Base-by-base conservation (phyloP, 1,140 invertebrate species). In the Pogonus chalceus region DNA sequence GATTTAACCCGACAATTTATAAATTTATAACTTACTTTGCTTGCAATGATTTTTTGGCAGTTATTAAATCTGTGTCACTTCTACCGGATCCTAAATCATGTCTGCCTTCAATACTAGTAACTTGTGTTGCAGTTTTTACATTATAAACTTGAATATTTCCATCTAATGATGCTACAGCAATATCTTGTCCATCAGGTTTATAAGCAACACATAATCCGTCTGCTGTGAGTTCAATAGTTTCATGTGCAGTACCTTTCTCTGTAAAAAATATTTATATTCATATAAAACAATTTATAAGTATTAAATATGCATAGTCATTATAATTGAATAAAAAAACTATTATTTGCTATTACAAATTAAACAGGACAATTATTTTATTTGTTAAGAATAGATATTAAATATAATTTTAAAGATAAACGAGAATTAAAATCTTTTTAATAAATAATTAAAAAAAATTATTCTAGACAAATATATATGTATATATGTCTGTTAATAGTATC, bases 151-250 rank as follows among this genome's bases (percentile, higher is more conserved):
- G 76, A 58, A 98, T 93, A 60, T 88, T 85, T 0, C 88, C 91
- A 74, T 95, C 86, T 14, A 98, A 69, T 0, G 91, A 92, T 1
- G 92, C 84, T 2, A 96, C 91, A 14, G 92, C 92, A 20, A 98
- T 75, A 77, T 97, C 85, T 69, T 85, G 76, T 0, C 94, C 94
- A 73, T 92, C 88, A 2, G 92, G 92, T 63, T 87, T 83, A 61
- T 90, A 96, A 1, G 78, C 76, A 1, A 97, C 84, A 60, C 80
- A 84, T 1, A 96, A 73, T 1, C 88, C 93, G 73, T 98, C 95
- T 1, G 87, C 72, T 1, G 75, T 74, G 0, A 97, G 69, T 54
- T 80, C 74, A 46, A 97, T 79, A 0, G 85, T 85, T 75, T 98
- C 94, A 60, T 87, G 85, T n/a, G 78, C 76, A 0, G 83, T 83